A percentile compares a stretch with the other conserved stretches of the same genome.
phyloP scores from a whole-genome alignment of 2,888 invertebrate genomes.

The Eupithecia subfuscata region DNA sequence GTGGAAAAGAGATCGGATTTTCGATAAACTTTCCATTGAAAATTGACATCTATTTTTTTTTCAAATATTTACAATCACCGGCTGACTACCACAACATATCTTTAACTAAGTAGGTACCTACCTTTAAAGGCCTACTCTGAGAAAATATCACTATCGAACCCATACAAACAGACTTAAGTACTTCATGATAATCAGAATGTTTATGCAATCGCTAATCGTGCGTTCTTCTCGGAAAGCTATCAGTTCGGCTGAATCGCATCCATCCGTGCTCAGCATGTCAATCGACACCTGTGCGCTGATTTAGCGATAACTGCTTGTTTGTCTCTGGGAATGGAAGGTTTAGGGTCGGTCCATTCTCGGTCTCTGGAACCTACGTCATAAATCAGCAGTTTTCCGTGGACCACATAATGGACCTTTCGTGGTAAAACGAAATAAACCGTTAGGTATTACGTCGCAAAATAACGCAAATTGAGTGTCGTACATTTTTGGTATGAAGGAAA shows the following conservation, averaged over 20 bases:
- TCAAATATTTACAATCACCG: too few species aligned
- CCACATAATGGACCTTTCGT: too few species aligned
- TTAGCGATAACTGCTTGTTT: slow-evolving; percentile 18
- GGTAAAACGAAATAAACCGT: too few species aligned
- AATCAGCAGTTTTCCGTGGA: too few species aligned
- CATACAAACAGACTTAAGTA: neutral
- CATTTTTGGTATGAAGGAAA: too few species aligned
- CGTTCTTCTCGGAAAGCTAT: slow-evolving; percentile 40
- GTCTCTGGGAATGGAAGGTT: slow-evolving; percentile 14
- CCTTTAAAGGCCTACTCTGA: neutral
- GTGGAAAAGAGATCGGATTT: too few species aligned
- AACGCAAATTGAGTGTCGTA: neutral
- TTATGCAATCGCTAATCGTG: slow-evolving; percentile 34
- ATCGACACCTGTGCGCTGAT: slow-evolving; percentile 36
- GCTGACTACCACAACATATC: neutral
- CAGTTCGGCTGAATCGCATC: slow-evolving; percentile 37
- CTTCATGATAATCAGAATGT: slow-evolving; percentile 27
- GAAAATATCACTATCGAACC: neutral
- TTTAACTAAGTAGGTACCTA: neutral
- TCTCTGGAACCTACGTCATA: too few species aligned
- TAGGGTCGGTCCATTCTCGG: neutral
- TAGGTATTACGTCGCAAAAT: neutral
- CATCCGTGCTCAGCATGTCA: slow-evolving; percentile 31
- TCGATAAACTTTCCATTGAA: too few species aligned
- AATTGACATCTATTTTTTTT: too few species aligned